Percentiles rank a stretch among this genome's conserved stretches.
These are phyloP conservation scores for Lathronympha strigana DNA, from an alignment of 2,888 invertebrate species.

Conservation along the genomic window DNA sequence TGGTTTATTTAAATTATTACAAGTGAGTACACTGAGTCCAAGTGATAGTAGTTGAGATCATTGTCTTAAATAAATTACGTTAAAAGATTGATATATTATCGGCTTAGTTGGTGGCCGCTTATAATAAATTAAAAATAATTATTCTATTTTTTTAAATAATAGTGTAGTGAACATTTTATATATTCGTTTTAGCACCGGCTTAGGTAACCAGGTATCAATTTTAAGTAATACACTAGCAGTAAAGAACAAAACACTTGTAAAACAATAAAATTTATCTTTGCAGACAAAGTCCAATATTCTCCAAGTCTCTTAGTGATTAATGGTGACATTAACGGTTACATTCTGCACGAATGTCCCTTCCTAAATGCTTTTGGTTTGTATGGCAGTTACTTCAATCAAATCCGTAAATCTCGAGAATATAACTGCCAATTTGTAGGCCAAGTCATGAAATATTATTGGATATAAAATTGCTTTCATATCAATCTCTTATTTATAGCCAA, in stretches of 20 bases:
- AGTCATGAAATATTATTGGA: no score
- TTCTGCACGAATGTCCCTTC: no score
- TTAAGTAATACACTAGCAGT: background rate
- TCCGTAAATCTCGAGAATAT: no score
- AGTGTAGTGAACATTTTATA: background rate
- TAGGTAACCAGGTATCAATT: background rate
- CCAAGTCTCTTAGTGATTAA: background rate
- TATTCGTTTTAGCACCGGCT: background rate
- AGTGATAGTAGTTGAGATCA: conserved; percentile 15
- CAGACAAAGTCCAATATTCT: conserved; percentile 12
- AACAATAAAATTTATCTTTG: background rate
- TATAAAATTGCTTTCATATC: no score
- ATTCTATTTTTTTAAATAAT: background rate
- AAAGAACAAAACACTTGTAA: background rate
- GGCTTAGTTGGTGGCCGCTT: background rate
- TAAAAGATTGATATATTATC: background rate
- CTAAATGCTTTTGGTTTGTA: no score
- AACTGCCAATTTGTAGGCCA: no score
- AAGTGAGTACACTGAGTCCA: conserved; percentile 1
- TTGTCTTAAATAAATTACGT: background rate
- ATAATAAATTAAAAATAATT: background rate
- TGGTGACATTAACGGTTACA: background rate
- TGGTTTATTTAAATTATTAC: conserved; percentile 25
- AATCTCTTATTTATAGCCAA: no score
- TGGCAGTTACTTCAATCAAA: no score